Base-by-base conservation (phyloP, 2,113 vertebrate species). In the Vimba vimba region DNA sequence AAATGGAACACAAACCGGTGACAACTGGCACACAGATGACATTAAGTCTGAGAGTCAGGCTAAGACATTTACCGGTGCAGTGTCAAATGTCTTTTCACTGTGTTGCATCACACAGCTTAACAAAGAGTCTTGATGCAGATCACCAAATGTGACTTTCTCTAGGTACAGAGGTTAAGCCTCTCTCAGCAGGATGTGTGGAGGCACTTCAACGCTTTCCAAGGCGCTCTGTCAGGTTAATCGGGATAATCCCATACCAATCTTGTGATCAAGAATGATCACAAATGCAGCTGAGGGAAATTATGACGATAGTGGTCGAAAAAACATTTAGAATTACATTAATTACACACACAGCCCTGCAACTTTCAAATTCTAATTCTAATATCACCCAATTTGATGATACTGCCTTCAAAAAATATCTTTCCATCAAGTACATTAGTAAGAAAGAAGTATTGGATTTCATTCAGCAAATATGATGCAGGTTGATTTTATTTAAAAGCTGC, bases 121-220 rank as follows among this genome's bases (percentile, higher is more conserved):
- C 25, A 45, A 33, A 17, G 43, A 68, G 15, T 50, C 79, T 68
- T 66, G 45, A 82, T 21, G 25, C 12, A 55, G 25, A 77, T 55
- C 30, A 74, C 43, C n/a, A 8, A 47, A 27, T 75, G 71, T n/a
- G 15, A 55, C 47, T 39, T 8, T 59, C 15, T 86, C 27, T 64
- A 30, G 8, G 36, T n/a, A 27, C 69, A 39, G 57, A 64, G 62
- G 68, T 73, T 82, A 82, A 82, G 21, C 79, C 23, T 50, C 71
- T 82, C 59, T 82, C 55, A 62, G 79, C 71, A 82, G 79, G 79
- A 86, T 76, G 47, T 76, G 69, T 55, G 23, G 45, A 78, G 45
- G 45, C 62, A 55, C 75, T 66, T 86, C 66, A 47, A 23, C 2
- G n/a, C 15, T 33, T 19, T 47, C 45, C 62, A 25, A 45, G 4